Base-by-base conservation (phyloP, 2,113 vertebrate species). In the Hassar affinis region DNA sequence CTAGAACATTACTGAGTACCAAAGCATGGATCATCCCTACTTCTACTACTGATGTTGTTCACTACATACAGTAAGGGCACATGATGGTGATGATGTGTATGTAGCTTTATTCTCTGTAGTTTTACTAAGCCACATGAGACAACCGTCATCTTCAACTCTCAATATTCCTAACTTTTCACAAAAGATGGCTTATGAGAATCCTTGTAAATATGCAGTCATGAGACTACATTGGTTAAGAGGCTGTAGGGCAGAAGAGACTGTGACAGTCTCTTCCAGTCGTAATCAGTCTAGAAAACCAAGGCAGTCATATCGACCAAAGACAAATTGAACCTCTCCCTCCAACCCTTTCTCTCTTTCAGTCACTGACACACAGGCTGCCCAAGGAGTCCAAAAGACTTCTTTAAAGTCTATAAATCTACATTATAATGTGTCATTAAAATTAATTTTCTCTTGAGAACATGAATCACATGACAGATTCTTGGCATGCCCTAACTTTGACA, bases 401-500 rank as follows among this genome's bases (percentile, higher is more conserved):
- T 92, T 77, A 38, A 92, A 91, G 92, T 90, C 87, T 90, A 90
- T 93, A 92, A 91, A 93, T 90, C 87, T 90, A 90, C 93, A 94
- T 93, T 91, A 93, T 91, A 91, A 92, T 80, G 88, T 91, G 92
- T 92, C 93, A 91, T 89, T 59, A 84, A 92, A 93, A 92, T 84
- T 92, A 92, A 93, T 94, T 91, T 90, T 88, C 89, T 79, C 81
- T 59, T 75, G 64, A 22, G 82, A 85, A 78, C 79, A 93, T 93
- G 91, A 94, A 94, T 94, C 93, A 93, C 90, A 93, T 90, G 91
- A 93, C 87, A 69, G 85, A 93, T 92, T 85, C 88, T 81, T 91
- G 86, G 62, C 76, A 38, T 51, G 87, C 85, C 89, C 86, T 90
- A 93, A 89, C 91, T 93, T 89, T 93, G 91, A 94, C 92, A 92